Evolutionary conservation across 2,797 vertebrate genomes (phyloP), one percentile per base, ranked within the genome.

Genomic region (Hozukius guyotensis): DNA sequence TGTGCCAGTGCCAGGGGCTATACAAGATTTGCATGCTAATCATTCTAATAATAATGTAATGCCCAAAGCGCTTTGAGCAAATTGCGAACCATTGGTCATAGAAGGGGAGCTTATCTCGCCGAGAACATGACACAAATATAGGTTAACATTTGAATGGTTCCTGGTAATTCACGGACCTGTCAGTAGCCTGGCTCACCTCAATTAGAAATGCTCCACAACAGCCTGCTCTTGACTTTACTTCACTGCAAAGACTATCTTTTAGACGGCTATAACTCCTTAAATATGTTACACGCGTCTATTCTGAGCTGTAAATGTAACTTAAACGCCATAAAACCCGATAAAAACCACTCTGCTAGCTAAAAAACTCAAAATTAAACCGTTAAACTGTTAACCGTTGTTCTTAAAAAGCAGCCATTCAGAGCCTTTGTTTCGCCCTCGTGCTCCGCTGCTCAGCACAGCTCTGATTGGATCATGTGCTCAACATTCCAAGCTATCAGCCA

Each of bases 11-110:
- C 96, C 93, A 91, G 86, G 72, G 93, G 95, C 95, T 88, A 94
- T 91, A 94, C 93, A 93, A 94, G 94, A 96, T 96, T 96, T 95
- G 94, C 95, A 96, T 96, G 95, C 94, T 96, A 96, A 96, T 96
- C 94, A 95, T 94, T 95, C 93, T 94, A 95, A 96, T 96, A 95
- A 95, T 96, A 96, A 96, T 95, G 95, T 94, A 93, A 94, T 92
- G 94, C 94, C 95, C 90, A 89, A 27, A 95, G 96, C 94, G 92
- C 87, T 93, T 89, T 91, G 87, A 94, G 94, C 92, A 95, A 95
- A 96, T 95, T 94, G 94, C 82, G 82, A 94, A 92, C 92, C 93
- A 92, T 84, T 91, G 94, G 94, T 93, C 92, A 94, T 88, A 94
- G 92, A 95, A 84, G 89, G 88, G 93, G 92, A 86, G 92, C 95